These are phyloP conservation scores for Tenebrio molitor DNA, from an alignment of 1,140 invertebrate species.

Conservation along the genomic window DNA sequence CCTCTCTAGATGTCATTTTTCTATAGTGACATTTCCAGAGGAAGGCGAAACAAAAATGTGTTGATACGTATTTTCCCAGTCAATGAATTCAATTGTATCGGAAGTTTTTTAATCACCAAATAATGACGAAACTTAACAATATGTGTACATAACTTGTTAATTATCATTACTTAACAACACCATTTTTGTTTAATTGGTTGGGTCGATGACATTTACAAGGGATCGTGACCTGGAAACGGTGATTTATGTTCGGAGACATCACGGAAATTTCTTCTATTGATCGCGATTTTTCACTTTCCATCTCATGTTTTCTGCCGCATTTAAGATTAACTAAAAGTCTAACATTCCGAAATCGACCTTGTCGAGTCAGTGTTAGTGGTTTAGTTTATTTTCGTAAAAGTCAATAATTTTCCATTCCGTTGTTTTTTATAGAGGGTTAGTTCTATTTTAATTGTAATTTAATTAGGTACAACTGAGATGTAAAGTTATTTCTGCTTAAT, in stretches of 20 bases:
- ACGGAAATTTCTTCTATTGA: slow-evolving; percentile 18
- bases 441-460: too few relatives aligned
- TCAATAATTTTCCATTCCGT: slow-evolving; percentile 11
- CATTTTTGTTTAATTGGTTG: slow-evolving; percentile 23
- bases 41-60: too few relatives aligned
- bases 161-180: neutral
- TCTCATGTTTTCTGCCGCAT: slow-evolving; percentile 3
- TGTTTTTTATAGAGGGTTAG: neutral
- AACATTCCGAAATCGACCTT: slow-evolving; percentile 7
- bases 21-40: too few relatives aligned
- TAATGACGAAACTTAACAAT: too few relatives aligned
- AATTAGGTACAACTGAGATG: too few relatives aligned
- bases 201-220: slow-evolving; percentile 11
- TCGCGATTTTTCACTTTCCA: slow-evolving; percentile 1
- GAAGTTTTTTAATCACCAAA: too few relatives aligned
- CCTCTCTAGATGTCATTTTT: too few relatives aligned
- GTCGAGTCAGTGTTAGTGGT: neutral
- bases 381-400: slow-evolving; percentile 21
- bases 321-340: neutral
- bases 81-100: too few relatives aligned
- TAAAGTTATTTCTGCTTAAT: too few relatives aligned
- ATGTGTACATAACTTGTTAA: slow-evolving; percentile 13
- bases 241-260: slow-evolving; percentile 20
- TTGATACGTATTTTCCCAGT: too few relatives aligned
- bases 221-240: slow-evolving; percentile 16